Conservation (phyloP, 1,140 invertebrate species). For the Drosophila melanica region DNA sequence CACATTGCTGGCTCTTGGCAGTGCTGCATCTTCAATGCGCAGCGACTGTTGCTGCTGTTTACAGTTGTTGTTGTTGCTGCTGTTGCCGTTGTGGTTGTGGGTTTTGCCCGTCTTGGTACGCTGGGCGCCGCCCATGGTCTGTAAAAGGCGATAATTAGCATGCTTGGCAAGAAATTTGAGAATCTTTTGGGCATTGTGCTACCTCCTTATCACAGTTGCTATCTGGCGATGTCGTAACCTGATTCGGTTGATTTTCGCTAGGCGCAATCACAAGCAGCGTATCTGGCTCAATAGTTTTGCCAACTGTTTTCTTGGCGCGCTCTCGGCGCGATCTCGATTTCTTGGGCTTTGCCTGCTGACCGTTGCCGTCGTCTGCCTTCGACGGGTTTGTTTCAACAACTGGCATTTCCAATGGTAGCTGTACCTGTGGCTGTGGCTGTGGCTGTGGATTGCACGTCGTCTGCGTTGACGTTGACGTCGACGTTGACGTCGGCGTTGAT, state of each 20-base stretch:
- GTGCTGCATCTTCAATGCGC: slow-evolving; percentile 77
- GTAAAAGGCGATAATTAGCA: neutral
- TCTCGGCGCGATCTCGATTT: slow-evolving; percentile 59
- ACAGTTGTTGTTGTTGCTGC: slow-evolving; percentile 31
- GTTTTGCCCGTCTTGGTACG: slow-evolving; percentile 56
- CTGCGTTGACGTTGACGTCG: slow-evolving; percentile 49
- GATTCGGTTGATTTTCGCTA: slow-evolving; percentile 47
- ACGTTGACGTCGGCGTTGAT: slow-evolving; percentile 13
- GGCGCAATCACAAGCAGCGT: slow-evolving; percentile 65
- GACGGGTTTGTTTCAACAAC: slow-evolving; percentile 42
- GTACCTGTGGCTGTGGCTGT: slow-evolving; percentile 24
- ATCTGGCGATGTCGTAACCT: slow-evolving; percentile 39
- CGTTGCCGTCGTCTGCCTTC: slow-evolving; percentile 58
- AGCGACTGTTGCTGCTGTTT: slow-evolving; percentile 42
- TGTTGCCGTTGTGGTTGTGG: slow-evolving; percentile 12
- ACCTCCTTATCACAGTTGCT: slow-evolving; percentile 71
- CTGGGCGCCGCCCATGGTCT: slow-evolving; percentile 65
- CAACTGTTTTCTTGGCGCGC: slow-evolving; percentile 54
- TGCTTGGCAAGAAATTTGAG: too few relatives aligned
- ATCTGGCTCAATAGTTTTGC: slow-evolving; percentile 44
- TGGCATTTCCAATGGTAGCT: slow-evolving; percentile 38
- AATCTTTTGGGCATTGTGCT: neutral
- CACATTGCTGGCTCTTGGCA: slow-evolving; percentile 37
- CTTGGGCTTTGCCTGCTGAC: slow-evolving; percentile 44
- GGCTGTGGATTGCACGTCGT: slow-evolving; percentile 53